These are phyloP conservation scores for Leptopilina syphax DNA, from an alignment of 2,888 invertebrate species.

Conservation along the genomic window DNA sequence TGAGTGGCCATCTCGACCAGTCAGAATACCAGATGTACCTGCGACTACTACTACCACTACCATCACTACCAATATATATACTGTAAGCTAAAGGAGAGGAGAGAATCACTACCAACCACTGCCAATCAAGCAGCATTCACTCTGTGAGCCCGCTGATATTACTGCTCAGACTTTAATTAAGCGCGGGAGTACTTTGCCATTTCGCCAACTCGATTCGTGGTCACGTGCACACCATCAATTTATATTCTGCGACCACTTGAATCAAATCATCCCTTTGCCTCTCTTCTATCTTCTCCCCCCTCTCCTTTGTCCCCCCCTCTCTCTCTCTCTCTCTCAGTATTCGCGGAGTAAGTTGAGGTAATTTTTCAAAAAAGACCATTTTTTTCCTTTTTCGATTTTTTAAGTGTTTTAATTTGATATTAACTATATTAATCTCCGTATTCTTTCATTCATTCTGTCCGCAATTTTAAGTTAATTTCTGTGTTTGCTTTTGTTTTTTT, in stretches of 20 bases:
- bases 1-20: slow-evolving; percentile 66
- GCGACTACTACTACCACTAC: not conserved
- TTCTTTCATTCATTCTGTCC: too few species aligned
- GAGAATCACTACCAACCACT: slow-evolving; percentile 40
- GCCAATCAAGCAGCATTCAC: slow-evolving; percentile 70
- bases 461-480: too few species aligned
- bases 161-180: slow-evolving; percentile 71
- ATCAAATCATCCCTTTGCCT: not conserved
- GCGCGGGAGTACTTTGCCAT: slow-evolving; percentile 57
- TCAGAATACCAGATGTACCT: slow-evolving; percentile 27
- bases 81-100: not conserved
- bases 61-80: too few species aligned
- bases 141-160: slow-evolving; percentile 47
- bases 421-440: too few species aligned
- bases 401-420: too few species aligned
- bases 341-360: too few species aligned
- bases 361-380: too few species aligned
- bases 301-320: not conserved
- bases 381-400: too few species aligned
- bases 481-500: too few species aligned
- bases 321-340: too few species aligned
- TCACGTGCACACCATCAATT: slow-evolving; percentile 25
- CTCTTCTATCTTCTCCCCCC: too few species aligned
- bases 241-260: slow-evolving; percentile 6
- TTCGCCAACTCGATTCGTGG: slow-evolving; percentile 44